These are phyloP conservation scores for Nephrocerus scutellatus DNA, from an alignment of 2,888 invertebrate species.

Conservation along the genomic window DNA sequence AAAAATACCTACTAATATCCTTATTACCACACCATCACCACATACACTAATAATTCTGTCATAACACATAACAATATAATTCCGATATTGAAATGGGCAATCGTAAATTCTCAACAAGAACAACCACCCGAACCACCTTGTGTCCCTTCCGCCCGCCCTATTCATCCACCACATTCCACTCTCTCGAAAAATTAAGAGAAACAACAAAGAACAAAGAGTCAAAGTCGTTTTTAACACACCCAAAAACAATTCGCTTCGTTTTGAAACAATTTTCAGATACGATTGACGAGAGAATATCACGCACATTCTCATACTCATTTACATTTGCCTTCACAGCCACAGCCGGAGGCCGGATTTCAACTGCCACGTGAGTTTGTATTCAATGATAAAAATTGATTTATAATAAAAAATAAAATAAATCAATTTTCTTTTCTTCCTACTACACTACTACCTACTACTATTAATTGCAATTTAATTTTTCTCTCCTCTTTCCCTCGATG, in stretches of 20 bases:
- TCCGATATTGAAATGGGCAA: too few relatives aligned
- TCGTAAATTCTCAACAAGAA: too few relatives aligned
- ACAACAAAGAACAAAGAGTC: constrained; percentile 16
- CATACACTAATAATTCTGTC: too few relatives aligned
- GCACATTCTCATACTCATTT: constrained; percentile 90
- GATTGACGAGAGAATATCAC: constrained; percentile 92
- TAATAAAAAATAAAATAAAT: constrained; percentile 1
- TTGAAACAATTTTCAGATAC: constrained; percentile 57
- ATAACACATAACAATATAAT: too few relatives aligned
- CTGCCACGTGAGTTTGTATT: constrained; percentile 55
- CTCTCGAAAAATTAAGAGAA: constrained; percentile 1
- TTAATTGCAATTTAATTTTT: constrained; percentile 11
- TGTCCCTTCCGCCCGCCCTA: not conserved
- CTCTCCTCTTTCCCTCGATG: constrained; percentile 8
- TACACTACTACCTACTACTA: constrained; percentile 5
- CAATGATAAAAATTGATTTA: constrained; percentile 21
- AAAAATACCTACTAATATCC: too few relatives aligned
- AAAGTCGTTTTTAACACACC: constrained; percentile 14
- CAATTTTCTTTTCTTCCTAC: not conserved
- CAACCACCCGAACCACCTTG: too few relatives aligned
- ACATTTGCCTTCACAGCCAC: constrained; percentile 84
- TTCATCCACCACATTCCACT: not conserved
- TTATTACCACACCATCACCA: too few relatives aligned
- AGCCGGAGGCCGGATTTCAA: constrained; percentile 58
- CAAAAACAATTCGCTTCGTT: constrained; percentile 38